Conservation (phyloP, 2,888 invertebrate species). For the Chrysotoxum bicinctum region DNA sequence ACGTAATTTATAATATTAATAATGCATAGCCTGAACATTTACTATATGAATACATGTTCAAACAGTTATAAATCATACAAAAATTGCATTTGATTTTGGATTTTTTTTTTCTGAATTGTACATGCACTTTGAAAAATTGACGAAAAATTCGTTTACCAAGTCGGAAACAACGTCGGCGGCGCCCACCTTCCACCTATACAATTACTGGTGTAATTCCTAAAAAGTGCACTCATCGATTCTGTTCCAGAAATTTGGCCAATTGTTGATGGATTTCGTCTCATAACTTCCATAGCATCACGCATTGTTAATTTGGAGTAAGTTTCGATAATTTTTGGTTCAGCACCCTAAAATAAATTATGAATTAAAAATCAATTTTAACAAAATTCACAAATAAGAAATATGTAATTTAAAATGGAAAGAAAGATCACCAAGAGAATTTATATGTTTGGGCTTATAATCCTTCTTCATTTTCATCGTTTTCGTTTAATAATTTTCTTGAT, state of each 20-base stretch:
- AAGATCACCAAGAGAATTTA: constrained; percentile 14
- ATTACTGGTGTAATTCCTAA: constrained; percentile 92
- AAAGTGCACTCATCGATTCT: constrained; percentile 95
- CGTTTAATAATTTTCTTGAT: constrained; percentile 25
- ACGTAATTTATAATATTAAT: not conserved
- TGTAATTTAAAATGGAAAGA: not conserved
- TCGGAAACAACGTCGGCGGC: constrained; percentile 82
- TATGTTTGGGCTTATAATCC: constrained; percentile 26
- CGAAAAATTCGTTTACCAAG: constrained; percentile 84
- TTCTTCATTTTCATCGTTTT: constrained; percentile 47
- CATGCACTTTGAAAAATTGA: constrained; percentile 73
- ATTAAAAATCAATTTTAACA: not conserved
- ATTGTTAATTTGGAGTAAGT: constrained; percentile 96
- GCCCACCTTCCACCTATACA: constrained; percentile 93
- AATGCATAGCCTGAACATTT: not conserved
- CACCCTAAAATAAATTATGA: constrained; percentile 83
- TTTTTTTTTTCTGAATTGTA: constrained; percentile 26
- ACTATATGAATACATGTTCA: not conserved
- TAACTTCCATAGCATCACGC: constrained; percentile 96
- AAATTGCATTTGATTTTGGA: not conserved
- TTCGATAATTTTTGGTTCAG: constrained; percentile 95
- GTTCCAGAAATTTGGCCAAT: constrained; percentile 94
- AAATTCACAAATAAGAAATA: not conserved
- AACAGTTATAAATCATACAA: not conserved
- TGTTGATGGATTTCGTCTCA: constrained; percentile 93